Conservation (phyloP, 2,888 invertebrate genomes). For the Erebia epiphron region DNA sequence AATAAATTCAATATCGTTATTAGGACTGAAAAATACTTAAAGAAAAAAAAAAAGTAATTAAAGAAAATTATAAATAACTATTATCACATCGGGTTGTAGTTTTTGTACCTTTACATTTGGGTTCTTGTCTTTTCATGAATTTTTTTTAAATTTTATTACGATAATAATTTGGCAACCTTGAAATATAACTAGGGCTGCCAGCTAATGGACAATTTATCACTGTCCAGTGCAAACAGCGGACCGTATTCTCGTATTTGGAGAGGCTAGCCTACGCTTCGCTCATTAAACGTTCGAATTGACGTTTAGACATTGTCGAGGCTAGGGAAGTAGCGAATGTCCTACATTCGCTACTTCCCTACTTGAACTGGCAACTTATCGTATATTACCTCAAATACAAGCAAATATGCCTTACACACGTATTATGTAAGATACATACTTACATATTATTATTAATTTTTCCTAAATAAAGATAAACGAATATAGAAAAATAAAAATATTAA, state of each 20-base stretch:
- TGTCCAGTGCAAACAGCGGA: constrained; percentile 25
- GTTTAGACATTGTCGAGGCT: constrained; percentile 22
- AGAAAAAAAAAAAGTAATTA: too few species aligned
- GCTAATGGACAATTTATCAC: constrained; percentile 26
- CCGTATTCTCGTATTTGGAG: constrained; percentile 16
- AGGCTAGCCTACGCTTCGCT: constrained; percentile 11
- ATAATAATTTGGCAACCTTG: constrained; percentile 9
- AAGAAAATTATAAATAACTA: too few species aligned
- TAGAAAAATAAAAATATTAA: too few species aligned
- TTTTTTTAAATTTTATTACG: too few species aligned
- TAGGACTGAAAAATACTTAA: too few species aligned
- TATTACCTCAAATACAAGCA: constrained; percentile 2
- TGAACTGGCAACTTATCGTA: background rate
- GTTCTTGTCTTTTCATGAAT: too few species aligned
- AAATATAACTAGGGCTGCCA: constrained; percentile 6
- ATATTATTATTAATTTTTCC: background rate
- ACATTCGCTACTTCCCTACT: constrained; percentile 1
- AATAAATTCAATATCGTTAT: too few species aligned
- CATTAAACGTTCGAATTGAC: constrained; percentile 29
- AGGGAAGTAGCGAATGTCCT: background rate
- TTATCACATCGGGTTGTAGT: too few species aligned
- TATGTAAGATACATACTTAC: constrained; percentile 1
- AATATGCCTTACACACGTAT: background rate
- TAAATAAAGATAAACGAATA: too few species aligned
- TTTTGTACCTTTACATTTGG: too few species aligned